phyloP scores from a whole-genome alignment of 2,797 vertebrate genomes.

The Graptemys geographica region DNA sequence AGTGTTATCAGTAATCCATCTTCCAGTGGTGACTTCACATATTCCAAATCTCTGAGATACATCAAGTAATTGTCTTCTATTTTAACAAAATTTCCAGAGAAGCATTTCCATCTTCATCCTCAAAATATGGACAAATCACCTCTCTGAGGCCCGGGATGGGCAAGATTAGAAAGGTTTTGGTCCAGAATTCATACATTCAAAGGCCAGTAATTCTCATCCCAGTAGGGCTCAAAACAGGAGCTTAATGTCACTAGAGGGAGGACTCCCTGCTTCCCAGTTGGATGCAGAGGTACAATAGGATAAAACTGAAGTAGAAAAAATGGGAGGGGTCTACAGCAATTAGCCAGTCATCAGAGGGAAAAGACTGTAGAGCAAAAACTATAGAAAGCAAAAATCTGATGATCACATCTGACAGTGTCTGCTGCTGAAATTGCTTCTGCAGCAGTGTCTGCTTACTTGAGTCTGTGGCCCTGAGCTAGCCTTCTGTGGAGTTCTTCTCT shows the following conservation, averaged over 20 bases:
- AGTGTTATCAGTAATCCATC: background rate
- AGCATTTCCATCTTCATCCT: background rate
- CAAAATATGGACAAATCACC: background rate
- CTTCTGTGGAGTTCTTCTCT: no score
- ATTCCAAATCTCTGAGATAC: background rate
- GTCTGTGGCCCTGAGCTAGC: fast-evolving
- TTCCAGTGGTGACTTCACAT: background rate
- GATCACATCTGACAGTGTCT: background rate
- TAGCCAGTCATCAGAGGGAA: background rate
- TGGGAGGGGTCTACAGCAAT: background rate
- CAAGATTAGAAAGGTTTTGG: background rate
- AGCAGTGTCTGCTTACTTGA: background rate
- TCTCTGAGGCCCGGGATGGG: background rate
- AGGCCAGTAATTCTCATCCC: background rate
- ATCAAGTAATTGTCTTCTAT: background rate
- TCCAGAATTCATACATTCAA: background rate
- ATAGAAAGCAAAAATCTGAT: background rate
- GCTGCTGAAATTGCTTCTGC: background rate
- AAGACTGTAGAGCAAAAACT: background rate
- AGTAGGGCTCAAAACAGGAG: background rate
- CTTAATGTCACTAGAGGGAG: background rate
- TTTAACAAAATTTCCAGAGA: background rate
- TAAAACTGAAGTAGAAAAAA: background rate
- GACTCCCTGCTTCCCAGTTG: background rate
- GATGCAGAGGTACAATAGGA: background rate